Percentiles rank a stretch among this genome's conserved stretches.
Conservation (phyloP, 2,888 invertebrate genomes). For the Drosophila nigricruria region DNA sequence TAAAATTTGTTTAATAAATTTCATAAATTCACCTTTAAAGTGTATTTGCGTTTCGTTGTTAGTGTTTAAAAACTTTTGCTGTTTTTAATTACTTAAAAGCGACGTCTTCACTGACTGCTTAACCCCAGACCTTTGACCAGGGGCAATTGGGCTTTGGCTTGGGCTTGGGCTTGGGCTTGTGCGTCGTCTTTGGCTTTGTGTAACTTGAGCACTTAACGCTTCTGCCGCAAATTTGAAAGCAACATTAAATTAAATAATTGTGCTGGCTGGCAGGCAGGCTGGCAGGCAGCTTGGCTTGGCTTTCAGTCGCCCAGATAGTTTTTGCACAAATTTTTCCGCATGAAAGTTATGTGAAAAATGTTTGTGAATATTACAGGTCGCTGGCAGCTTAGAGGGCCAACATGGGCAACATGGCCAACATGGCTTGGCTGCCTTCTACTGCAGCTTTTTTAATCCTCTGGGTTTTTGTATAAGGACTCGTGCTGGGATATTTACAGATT, state of each 20-base stretch:
- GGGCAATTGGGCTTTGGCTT: conserved; percentile 49
- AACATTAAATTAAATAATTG: conserved; percentile 77
- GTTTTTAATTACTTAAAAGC: conserved; percentile 74
- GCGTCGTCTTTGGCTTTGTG: conserved; percentile 34
- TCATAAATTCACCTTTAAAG: background rate
- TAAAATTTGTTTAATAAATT: background rate
- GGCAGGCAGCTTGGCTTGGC: conserved; percentile 7
- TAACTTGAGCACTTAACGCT: conserved; percentile 43
- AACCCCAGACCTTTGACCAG: conserved; percentile 61
- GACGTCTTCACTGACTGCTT: conserved; percentile 71
- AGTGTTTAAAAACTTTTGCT: conserved; percentile 1
- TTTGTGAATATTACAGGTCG: conserved; percentile 58
- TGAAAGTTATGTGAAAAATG: conserved; percentile 54
- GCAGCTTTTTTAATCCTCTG: conserved; percentile 8
- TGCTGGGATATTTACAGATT: conserved; percentile 52
- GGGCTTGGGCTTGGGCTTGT: background rate
- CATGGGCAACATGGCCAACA: conserved; percentile 13
- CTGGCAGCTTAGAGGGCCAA: conserved; percentile 11
- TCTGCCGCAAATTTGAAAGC: conserved; percentile 40
- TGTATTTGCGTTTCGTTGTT: conserved; percentile 25
- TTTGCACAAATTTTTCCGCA: conserved; percentile 46
- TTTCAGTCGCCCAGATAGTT: conserved; percentile 64
- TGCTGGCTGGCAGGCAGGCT: conserved; percentile 41
- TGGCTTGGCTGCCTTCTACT: conserved; percentile 10
- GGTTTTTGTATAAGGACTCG: conserved; percentile 3